These are phyloP conservation scores for Notospermus geniculatus DNA, from an alignment of 1,140 invertebrate genomes.

Conservation along the genomic window DNA sequence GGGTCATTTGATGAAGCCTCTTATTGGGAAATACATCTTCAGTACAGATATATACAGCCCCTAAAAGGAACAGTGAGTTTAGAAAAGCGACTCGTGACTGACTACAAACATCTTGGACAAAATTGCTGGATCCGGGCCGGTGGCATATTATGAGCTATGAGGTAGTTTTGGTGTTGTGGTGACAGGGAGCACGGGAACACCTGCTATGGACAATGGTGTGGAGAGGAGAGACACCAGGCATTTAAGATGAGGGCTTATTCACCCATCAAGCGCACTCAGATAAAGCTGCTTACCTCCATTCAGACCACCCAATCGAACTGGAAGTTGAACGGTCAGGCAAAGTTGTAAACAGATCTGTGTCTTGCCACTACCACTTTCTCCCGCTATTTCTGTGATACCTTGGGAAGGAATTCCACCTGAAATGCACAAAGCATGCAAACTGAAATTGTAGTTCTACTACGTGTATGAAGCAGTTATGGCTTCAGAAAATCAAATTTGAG, in stretches of 20 bases:
- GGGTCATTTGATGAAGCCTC: conserved; percentile 62
- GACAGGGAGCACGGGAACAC: too few species aligned
- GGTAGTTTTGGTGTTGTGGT: background rate
- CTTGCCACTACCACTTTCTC: conserved; percentile 79
- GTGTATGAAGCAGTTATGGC: too few species aligned
- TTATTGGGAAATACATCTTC: conserved; percentile 73
- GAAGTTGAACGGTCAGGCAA: conserved; percentile 63
- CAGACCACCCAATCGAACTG: conserved; percentile 54
- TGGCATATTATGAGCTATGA: background rate
- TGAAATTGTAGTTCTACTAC: too few species aligned
- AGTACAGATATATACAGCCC: conserved; percentile 73
- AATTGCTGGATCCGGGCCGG: too few species aligned
- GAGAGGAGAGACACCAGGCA: too few species aligned
- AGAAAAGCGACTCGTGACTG: background rate
- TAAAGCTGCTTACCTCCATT: conserved; percentile 55
- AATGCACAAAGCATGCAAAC: conserved; percentile 45
- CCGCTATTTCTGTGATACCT: conserved; percentile 80
- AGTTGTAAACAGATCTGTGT: conserved; percentile 81
- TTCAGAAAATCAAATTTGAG: too few species aligned
- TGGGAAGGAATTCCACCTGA: conserved; percentile 71
- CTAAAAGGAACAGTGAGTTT: conserved; percentile 48
- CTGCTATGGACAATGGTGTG: too few species aligned
- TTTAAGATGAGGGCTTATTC: too few species aligned
- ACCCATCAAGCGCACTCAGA: too few species aligned
- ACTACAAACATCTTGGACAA: too few species aligned